Evolutionary conservation across 2,888 invertebrate genomes (phyloP).

Genomic region (Tachina fera): DNA sequence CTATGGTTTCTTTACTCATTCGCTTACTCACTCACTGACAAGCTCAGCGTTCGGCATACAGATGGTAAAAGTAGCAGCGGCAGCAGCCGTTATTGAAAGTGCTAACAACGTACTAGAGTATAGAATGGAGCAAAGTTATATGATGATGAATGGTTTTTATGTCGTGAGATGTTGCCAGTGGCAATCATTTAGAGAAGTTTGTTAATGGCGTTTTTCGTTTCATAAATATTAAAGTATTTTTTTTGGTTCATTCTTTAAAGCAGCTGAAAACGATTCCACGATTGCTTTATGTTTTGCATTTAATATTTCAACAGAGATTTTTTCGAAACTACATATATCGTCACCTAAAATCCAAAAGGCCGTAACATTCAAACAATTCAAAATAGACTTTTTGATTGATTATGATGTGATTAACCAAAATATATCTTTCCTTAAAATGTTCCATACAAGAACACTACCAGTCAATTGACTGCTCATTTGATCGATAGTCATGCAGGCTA

Average conservation of each 20-base stretch:
- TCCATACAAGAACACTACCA: no score
- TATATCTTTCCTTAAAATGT: no score
- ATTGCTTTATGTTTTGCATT: background rate
- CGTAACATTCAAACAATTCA: no score
- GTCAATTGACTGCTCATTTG: no score
- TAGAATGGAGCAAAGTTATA: conserved; percentile 51
- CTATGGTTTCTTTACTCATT: conserved; percentile 17
- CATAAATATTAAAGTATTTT: conserved; percentile 14
- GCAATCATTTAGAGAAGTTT: conserved; percentile 58
- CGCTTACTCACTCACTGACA: conserved; percentile 9
- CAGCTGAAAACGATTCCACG: conserved; percentile 19
- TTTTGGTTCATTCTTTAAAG: conserved; percentile 1
- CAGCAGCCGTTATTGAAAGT: conserved; percentile 46
- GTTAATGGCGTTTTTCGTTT: conserved; percentile 54
- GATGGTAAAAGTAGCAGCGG: background rate
- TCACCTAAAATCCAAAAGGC: no score
- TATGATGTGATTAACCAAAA: no score
- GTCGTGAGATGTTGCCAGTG: conserved; percentile 70
- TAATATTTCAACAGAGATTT: background rate
- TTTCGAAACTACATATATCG: background rate
- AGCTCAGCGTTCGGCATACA: conserved; percentile 27
- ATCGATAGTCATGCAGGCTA: no score
- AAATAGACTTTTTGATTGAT: no score
- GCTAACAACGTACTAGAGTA: conserved; percentile 26
- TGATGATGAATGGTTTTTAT: conserved; percentile 73